Conservation (phyloP, 1,140 invertebrate genomes). For the Mylabris phalerata region DNA sequence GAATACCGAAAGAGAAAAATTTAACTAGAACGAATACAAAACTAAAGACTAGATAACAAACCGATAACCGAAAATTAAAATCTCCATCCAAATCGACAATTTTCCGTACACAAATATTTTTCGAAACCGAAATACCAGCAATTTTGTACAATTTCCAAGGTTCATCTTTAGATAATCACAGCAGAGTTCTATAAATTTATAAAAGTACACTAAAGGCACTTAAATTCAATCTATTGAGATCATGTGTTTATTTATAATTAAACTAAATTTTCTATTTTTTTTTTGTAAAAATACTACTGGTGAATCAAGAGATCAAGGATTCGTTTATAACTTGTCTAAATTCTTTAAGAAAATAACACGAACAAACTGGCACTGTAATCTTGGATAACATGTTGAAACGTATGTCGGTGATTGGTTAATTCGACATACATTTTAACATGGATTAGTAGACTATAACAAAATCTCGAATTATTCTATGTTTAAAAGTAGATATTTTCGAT, state of each 20-base stretch:
- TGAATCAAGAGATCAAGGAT: too few species aligned
- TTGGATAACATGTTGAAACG: neutral
- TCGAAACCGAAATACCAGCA: conserved; percentile 4
- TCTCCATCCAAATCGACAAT: conserved; percentile 2
- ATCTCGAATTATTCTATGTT: neutral
- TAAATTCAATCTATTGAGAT: too few species aligned
- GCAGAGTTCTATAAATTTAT: conserved; percentile 6
- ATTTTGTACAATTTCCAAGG: conserved; percentile 6
- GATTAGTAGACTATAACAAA: neutral
- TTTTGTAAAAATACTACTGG: too few species aligned
- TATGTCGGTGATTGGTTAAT: too few species aligned
- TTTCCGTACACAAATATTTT: neutral
- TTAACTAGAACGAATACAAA: conserved; percentile 15
- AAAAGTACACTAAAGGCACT: neutral
- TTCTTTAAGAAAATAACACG: neutral
- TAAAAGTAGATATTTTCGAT: conserved; percentile 41
- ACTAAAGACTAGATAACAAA: conserved; percentile 19
- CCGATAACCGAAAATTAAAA: conserved; percentile 10
- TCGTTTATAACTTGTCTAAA: neutral
- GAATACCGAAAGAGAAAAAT: conserved; percentile 5
- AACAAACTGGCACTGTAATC: neutral
- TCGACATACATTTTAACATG: neutral
- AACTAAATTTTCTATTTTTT: too few species aligned
- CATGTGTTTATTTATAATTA: too few species aligned
- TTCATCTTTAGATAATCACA: conserved; percentile 10